These are phyloP conservation scores for Poeciliopsis paucimaculata DNA, from an alignment of 2,797 vertebrate genomes.

Conservation along the genomic window DNA sequence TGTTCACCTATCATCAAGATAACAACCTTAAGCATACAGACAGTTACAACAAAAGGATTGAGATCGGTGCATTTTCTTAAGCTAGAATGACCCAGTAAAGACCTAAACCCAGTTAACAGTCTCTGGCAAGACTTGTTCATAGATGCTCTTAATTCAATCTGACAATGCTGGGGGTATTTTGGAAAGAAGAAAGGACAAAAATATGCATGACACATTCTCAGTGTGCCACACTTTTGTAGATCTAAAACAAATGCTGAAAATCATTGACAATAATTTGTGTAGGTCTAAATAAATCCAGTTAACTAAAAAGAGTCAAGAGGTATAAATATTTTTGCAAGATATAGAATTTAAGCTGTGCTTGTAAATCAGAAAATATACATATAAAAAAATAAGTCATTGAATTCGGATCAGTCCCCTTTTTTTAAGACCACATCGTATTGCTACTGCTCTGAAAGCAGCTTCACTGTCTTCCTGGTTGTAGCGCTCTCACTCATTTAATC, in stretches of 20 bases:
- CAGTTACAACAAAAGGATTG: not conserved
- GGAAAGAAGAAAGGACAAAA: not conserved
- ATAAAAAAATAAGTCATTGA: not conserved
- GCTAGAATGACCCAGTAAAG: not conserved
- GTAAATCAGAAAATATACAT: not conserved
- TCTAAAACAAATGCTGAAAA: constrained; percentile 3
- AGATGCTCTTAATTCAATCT: not conserved
- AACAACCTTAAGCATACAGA: not conserved
- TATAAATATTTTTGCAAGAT: not conserved
- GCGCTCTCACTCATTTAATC: not conserved
- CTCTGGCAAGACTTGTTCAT: not conserved
- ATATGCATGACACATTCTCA: not conserved
- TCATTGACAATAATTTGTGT: not conserved
- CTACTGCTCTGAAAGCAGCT: not conserved
- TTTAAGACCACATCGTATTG: not conserved
- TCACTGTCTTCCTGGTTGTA: constrained; percentile 2
- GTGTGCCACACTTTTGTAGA: not conserved
- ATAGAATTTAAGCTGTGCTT: not conserved
- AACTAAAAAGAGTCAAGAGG: not conserved
- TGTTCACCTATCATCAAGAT: not conserved
- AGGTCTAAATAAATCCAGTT: not conserved
- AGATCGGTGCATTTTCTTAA: not conserved
- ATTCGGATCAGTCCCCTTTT: not conserved
- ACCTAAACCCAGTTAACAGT: not conserved
- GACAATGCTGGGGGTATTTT: not conserved